Evolutionary conservation across 2,888 invertebrate species (phyloP).

Genomic region (Drosophila buzzatii): DNA sequence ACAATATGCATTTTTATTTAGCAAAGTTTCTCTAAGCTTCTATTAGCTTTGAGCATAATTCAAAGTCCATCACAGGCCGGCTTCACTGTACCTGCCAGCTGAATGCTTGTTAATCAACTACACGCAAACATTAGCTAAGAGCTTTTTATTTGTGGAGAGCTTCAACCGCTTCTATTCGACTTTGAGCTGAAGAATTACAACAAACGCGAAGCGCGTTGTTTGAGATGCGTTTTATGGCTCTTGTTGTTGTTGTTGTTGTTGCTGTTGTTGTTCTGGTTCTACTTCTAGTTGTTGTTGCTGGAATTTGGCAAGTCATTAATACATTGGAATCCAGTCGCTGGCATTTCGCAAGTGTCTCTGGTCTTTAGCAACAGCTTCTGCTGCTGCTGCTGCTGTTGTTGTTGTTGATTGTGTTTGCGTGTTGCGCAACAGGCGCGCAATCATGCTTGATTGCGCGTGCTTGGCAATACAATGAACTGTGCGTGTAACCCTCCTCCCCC

Average conservation of each 20-base stretch:
- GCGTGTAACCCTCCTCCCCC: background rate
- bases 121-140: background rate
- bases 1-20: too few relatives aligned
- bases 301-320: conserved; percentile 65
- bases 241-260: conserved; percentile 15
- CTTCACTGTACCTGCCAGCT: background rate
- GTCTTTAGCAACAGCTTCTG: conserved; percentile 41
- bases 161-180: background rate
- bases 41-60: background rate
- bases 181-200: background rate
- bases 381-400: conserved; percentile 29
- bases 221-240: conserved; percentile 1
- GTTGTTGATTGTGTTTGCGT: conserved; percentile 15
- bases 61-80: background rate
- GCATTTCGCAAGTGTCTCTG: conserved; percentile 50
- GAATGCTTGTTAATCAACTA: background rate
- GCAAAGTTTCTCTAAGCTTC: background rate
- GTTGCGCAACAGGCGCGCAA: conserved; percentile 61
- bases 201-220: background rate
- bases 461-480: conserved; percentile 56
- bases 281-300: conserved; percentile 23
- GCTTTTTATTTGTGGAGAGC: background rate
- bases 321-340: conserved; percentile 33
- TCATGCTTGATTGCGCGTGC: conserved; percentile 57
- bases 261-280: conserved; percentile 13